These are phyloP conservation scores for Poeciliopsis presidionis DNA, from an alignment of 2,797 vertebrate genomes.

Conservation along the genomic window DNA sequence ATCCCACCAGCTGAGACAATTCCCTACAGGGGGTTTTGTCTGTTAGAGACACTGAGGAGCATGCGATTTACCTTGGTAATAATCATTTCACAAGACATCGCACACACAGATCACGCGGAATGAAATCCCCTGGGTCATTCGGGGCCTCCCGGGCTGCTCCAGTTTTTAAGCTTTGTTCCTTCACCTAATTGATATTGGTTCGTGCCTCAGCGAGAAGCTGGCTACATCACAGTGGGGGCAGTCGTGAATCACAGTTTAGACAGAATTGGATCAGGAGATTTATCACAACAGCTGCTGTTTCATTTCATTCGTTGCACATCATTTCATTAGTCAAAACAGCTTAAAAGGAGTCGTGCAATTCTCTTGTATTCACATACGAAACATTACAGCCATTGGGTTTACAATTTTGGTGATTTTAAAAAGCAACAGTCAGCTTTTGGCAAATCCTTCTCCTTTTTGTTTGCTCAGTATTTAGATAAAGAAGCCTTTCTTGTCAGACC, in stretches of 20 bases:
- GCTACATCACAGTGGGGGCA: slow-evolving; percentile 61
- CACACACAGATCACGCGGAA: slow-evolving; percentile 65
- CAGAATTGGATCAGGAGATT: slow-evolving; percentile 71
- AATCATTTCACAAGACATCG: slow-evolving; percentile 79
- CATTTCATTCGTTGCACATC: slow-evolving; percentile 48
- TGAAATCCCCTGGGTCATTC: slow-evolving; percentile 70
- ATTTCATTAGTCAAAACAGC: slow-evolving; percentile 49
- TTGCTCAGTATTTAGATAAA: neutral
- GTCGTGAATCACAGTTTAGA: slow-evolving; percentile 62
- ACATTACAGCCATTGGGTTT: slow-evolving; percentile 16
- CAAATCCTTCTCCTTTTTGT: neutral
- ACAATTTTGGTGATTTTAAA: slow-evolving; percentile 27
- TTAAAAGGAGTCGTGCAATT: slow-evolving; percentile 30
- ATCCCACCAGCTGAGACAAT: slow-evolving; percentile 65
- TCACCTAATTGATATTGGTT: slow-evolving; percentile 74
- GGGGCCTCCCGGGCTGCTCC: slow-evolving; percentile 61
- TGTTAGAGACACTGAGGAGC: slow-evolving; percentile 71
- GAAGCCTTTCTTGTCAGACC: neutral
- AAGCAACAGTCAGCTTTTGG: slow-evolving; percentile 2
- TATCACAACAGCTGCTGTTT: slow-evolving; percentile 52
- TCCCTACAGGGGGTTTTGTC: slow-evolving; percentile 69
- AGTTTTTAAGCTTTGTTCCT: slow-evolving; percentile 65
- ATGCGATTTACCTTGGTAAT: slow-evolving; percentile 80
- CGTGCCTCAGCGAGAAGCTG: slow-evolving; percentile 41
- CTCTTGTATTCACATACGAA: slow-evolving; percentile 24